These are phyloP conservation scores for Cantharis rustica DNA, from an alignment of 2,888 invertebrate genomes.

Conservation along the genomic window DNA sequence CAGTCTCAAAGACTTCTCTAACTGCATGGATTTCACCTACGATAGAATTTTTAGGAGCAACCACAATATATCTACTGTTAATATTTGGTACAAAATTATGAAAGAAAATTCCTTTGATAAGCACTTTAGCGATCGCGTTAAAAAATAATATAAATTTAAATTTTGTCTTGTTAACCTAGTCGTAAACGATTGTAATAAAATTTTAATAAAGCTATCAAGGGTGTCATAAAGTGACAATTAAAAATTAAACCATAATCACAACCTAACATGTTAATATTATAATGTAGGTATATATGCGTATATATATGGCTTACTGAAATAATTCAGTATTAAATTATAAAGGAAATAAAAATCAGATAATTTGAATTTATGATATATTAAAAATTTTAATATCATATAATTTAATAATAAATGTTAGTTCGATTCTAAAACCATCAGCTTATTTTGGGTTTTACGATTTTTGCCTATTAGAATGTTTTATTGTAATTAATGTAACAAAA, in stretches of 20 bases:
- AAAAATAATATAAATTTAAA: not conserved
- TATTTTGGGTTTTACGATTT: not conserved
- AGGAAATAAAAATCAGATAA: not conserved
- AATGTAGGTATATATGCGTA: not conserved
- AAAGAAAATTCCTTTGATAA: not conserved
- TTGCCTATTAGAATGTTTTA: not conserved
- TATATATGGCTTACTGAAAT: not conserved
- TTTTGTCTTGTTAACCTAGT: not conserved
- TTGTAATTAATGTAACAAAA: not conserved
- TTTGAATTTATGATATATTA: not conserved
- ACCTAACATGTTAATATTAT: not conserved
- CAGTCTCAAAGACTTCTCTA: no score
- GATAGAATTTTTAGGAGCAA: not conserved
- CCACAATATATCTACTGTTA: not conserved
- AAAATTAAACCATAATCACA: not conserved
- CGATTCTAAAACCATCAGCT: not conserved
- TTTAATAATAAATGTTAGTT: not conserved
- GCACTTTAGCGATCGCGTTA: not conserved
- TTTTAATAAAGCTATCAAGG: not conserved
- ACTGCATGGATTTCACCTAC: no score
- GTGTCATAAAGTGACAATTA: not conserved
- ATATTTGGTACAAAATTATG: not conserved
- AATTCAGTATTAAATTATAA: not conserved
- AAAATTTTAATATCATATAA: not conserved
- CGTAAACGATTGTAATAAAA: not conserved